These are phyloP conservation scores for Trachythela sp. DNA, from an alignment of 64 coral and sea anemone species.

Conservation along the genomic window DNA sequence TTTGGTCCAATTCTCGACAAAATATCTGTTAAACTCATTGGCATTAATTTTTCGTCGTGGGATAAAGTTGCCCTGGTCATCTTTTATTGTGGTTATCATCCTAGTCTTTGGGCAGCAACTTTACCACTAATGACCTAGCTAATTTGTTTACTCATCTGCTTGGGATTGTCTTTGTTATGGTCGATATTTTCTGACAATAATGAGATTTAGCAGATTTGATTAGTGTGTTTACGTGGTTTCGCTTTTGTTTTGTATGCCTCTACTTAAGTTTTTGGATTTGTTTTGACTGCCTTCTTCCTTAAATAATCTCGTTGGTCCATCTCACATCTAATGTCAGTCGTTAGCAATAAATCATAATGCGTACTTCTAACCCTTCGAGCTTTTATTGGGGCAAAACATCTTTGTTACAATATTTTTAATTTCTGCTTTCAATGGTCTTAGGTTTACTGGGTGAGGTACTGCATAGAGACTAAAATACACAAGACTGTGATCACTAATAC, in stretches of 20 bases:
- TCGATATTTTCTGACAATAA: too few relatives aligned
- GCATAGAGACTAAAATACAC: constrained; percentile 29
- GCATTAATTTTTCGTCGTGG: too few relatives aligned
- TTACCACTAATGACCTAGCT: too few relatives aligned
- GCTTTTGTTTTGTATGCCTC: constrained; percentile 19
- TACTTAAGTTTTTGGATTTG: neutral
- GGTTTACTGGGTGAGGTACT: neutral
- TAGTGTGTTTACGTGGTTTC: constrained; percentile 22
- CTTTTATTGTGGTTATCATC: too few relatives aligned
- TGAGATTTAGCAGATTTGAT: too few relatives aligned
- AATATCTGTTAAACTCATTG: too few relatives aligned
- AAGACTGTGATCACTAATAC: constrained; percentile 26
- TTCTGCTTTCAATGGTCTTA: constrained; percentile 21
- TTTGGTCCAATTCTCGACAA: too few relatives aligned
- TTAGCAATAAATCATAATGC: constrained; percentile 32
- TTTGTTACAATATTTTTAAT: constrained; percentile 28
- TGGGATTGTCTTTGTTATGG: too few relatives aligned
- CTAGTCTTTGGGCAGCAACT: too few relatives aligned
- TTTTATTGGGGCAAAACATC: constrained; percentile 21
- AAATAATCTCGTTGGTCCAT: neutral
- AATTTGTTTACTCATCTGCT: too few relatives aligned
- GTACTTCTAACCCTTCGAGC: constrained; percentile 19
- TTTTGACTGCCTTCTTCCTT: constrained; percentile 25
- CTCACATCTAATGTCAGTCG: constrained; percentile 5
- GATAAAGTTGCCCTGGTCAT: too few relatives aligned